These are phyloP conservation scores for Perca schrenkii DNA, from an alignment of 2,113 vertebrate genomes.

Conservation along the genomic window DNA sequence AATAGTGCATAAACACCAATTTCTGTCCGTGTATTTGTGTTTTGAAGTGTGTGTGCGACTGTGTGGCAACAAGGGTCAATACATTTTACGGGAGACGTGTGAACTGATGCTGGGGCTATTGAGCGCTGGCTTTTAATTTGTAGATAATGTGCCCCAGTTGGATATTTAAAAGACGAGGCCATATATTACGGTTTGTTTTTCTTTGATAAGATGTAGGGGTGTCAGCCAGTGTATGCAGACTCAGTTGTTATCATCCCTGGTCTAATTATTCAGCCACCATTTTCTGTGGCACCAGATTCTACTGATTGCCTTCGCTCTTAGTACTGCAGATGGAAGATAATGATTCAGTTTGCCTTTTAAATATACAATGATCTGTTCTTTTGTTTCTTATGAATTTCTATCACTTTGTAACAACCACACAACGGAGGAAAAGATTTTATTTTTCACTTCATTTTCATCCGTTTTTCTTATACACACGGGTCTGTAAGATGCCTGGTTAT, in stretches of 20 bases:
- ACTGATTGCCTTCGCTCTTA: slow-evolving; percentile 82
- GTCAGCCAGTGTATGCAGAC: slow-evolving; percentile 65
- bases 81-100: slow-evolving; percentile 71
- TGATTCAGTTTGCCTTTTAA: slow-evolving; percentile 19
- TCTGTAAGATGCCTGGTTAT: not conserved
- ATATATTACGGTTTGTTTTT: slow-evolving; percentile 57
- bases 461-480: not conserved
- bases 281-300: slow-evolving; percentile 86
- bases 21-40: not conserved
- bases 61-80: slow-evolving; percentile 68
- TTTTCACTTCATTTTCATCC: not conserved
- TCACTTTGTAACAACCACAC: not conserved
- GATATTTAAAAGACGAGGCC: slow-evolving; percentile 52
- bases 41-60: slow-evolving; percentile 15
- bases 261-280: slow-evolving; percentile 89
- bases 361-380: not conserved
- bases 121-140: slow-evolving; percentile 69
- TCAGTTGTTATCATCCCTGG: slow-evolving; percentile 80
- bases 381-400: not conserved
- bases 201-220: slow-evolving; percentile 43
- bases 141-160: slow-evolving; percentile 64
- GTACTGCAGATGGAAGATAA: slow-evolving; percentile 67
- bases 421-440: not conserved
- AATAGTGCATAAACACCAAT: slow-evolving; percentile 23
- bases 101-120: slow-evolving; percentile 67